Evolutionary conservation across 2,797 vertebrate species (phyloP).

Genomic region (Antennarius maculatus): DNA sequence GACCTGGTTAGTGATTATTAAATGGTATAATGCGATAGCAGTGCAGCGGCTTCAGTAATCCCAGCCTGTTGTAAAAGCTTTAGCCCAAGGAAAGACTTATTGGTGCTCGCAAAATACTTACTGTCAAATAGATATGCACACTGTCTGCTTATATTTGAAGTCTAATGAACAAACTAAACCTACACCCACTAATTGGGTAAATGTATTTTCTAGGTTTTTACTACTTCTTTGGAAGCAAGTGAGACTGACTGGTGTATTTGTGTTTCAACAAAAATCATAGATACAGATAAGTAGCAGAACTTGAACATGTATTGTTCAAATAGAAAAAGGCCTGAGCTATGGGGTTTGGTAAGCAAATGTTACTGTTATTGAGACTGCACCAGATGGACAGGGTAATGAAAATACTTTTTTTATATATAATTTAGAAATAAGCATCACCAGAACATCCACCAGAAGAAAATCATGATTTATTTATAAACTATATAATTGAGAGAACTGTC

Average conservation of each 20-base stretch:
- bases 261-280: constrained; percentile 32
- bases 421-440: no score
- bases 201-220: constrained; percentile 7
- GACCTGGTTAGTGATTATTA: constrained; percentile 67
- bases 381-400: no score
- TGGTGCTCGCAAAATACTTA: constrained; percentile 8
- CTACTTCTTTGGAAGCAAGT: constrained; percentile 12
- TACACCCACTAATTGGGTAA: no score
- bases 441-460: no score
- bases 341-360: no score
- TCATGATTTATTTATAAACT: no score
- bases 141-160: neutral
- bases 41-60: constrained; percentile 34
- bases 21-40: constrained; percentile 55
- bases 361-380: no score
- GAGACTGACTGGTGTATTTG: constrained; percentile 2
- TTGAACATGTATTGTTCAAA: constrained; percentile 18
- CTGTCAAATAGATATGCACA: constrained; percentile 5
- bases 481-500: no score
- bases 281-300: constrained; percentile 15
- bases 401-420: no score
- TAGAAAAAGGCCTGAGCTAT: no score
- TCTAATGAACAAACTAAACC: no score
- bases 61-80: constrained; percentile 33
- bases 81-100: constrained; percentile 20